Percentiles rank a stretch among this genome's conserved stretches.
These are phyloP conservation scores for Brenthis daphne DNA, from an alignment of 2,888 invertebrate species.

Conservation along the genomic window DNA sequence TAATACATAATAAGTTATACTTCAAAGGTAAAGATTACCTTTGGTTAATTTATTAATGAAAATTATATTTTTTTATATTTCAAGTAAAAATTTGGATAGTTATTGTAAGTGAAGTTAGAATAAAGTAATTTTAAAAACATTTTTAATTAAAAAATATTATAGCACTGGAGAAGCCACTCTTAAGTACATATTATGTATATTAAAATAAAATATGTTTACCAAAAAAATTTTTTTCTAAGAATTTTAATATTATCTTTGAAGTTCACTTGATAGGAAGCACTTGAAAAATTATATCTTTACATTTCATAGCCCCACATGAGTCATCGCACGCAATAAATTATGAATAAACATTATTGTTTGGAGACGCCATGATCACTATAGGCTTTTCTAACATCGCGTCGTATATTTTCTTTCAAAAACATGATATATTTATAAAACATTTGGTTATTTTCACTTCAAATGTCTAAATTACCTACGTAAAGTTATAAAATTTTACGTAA, in stretches of 20 bases:
- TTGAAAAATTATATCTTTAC: not conserved
- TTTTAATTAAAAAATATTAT: no score
- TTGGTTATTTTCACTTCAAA: not conserved
- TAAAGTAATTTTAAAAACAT: no score
- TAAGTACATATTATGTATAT: no score
- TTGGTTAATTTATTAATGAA: no score
- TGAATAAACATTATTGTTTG: conserved; percentile 68
- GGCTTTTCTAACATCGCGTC: conserved; percentile 13
- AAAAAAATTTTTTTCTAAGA: not conserved
- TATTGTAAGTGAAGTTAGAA: no score
- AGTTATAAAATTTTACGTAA: no score
- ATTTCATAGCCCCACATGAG: conserved; percentile 49
- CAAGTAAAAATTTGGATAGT: no score
- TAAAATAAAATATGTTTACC: no score
- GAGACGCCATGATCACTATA: conserved; percentile 49
- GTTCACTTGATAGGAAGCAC: not conserved
- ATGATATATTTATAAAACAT: conserved; percentile 11
- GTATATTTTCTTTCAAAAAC: not conserved
- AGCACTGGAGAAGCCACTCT: no score
- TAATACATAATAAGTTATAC: not conserved
- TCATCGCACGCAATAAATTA: conserved; percentile 59
- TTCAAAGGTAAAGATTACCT: not conserved
- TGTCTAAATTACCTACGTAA: not conserved
- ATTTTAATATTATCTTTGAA: no score
- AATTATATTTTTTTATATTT: no score